Evolutionary conservation across 2,888 invertebrate genomes (phyloP).

Genomic region (Epinotia brunnichana): DNA sequence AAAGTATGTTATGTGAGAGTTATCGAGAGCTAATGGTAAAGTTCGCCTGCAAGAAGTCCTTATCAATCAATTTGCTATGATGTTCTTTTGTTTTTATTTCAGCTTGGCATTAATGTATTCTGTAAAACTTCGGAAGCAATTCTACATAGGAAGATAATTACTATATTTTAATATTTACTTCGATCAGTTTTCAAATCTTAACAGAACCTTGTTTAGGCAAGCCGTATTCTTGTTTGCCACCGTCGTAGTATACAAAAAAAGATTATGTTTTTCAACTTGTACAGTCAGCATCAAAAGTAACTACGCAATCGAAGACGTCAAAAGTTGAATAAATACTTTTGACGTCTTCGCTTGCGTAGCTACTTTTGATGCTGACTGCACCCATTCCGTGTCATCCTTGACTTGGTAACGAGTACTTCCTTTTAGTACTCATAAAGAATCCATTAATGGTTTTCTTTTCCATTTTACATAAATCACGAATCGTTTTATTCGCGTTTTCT

Average conservation of each 20-base stretch:
- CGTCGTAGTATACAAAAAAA: background rate
- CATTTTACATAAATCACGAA: slow-evolving; percentile 28
- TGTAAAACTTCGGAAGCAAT: too few species aligned
- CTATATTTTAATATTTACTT: too few species aligned
- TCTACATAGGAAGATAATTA: too few species aligned
- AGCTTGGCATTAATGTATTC: too few species aligned
- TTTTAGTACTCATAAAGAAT: slow-evolving; percentile 33
- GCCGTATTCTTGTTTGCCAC: too few species aligned
- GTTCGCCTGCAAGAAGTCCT: slow-evolving; percentile 17
- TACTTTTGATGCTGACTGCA: too few species aligned
- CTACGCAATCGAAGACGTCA: too few species aligned
- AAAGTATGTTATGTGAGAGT: slow-evolving; percentile 8
- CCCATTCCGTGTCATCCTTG: slow-evolving; percentile 8
- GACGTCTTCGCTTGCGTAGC: too few species aligned
- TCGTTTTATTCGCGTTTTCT: slow-evolving; percentile 23
- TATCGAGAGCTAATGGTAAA: slow-evolving; percentile 22
- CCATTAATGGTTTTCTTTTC: slow-evolving; percentile 20
- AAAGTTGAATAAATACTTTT: too few species aligned
- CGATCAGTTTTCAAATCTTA: too few species aligned
- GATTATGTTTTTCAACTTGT: background rate
- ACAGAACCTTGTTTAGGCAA: too few species aligned
- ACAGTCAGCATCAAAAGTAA: too few species aligned
- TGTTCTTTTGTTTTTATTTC: slow-evolving; percentile 10
- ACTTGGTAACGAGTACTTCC: slow-evolving; percentile 23
- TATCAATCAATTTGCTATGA: slow-evolving; percentile 32